A percentile compares a stretch with the other conserved stretches of the same genome.
Conservation (phyloP, 35 echinoderm and acorn worm species). For the Hemicentrotus pulcherrimus region DNA sequence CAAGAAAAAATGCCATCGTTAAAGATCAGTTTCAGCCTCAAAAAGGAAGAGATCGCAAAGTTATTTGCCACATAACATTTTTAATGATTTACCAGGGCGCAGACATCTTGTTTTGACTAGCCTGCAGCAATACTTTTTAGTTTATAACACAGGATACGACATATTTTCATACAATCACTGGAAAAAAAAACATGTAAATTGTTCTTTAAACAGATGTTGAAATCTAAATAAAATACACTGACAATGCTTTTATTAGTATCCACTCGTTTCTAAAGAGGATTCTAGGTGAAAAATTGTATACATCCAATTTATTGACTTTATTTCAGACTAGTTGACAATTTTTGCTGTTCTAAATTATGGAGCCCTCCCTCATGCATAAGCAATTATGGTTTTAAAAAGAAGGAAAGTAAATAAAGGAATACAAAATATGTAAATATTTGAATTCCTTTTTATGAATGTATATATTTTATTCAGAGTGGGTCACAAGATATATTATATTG, state of each 20-base stretch:
- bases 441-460: neutral
- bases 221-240: too few species aligned
- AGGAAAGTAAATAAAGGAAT: neutral
- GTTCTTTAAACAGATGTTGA: too few species aligned
- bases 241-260: too few species aligned
- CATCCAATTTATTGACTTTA: neutral
- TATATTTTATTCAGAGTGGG: neutral
- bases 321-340: neutral
- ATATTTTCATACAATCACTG: too few species aligned
- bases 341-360: neutral
- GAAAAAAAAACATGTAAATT: too few species aligned
- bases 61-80: neutral
- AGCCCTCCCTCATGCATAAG: neutral
- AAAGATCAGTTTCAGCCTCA: neutral
- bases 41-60: too few species aligned
- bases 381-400: neutral
- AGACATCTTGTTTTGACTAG: neutral
- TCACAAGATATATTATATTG: neutral
- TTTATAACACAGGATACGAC: too few species aligned
- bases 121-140: neutral
- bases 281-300: too few species aligned
- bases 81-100: neutral
- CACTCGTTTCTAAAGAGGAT: too few species aligned
- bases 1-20: conserved; percentile 91
- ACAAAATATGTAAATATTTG: neutral